Percentiles rank a stretch among this genome's conserved stretches.
phyloP scores from a whole-genome alignment of 1,140 invertebrate species.

The Platyura marginata region DNA sequence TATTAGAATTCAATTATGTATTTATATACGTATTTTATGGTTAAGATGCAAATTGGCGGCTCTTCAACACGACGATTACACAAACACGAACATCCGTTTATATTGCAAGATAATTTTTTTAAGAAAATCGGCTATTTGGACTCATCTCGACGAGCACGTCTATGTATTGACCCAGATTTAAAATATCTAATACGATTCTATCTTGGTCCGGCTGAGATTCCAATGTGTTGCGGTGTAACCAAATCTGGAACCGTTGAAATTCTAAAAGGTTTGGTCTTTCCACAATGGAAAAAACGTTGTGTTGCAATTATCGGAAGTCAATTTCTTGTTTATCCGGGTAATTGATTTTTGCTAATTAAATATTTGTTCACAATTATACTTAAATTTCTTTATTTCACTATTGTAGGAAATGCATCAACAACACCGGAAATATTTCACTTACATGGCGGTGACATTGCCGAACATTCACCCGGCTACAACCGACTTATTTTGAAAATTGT shows the following conservation, averaged over 20 bases:
- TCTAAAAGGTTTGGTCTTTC: constrained; percentile 46
- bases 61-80: constrained; percentile 33
- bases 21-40: background rate
- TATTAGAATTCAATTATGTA: background rate
- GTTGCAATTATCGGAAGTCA: constrained; percentile 38
- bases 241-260: constrained; percentile 37
- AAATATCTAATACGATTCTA: constrained; percentile 39
- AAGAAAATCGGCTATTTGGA: constrained; percentile 36
- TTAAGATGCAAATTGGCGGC: constrained; percentile 34
- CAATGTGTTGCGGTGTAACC: constrained; percentile 24
- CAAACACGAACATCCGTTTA: constrained; percentile 32
- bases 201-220: constrained; percentile 30
- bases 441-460: constrained; percentile 23
- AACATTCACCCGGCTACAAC: constrained; percentile 26
- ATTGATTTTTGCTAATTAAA: constrained; percentile 7
- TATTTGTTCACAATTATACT: background rate
- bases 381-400: background rate
- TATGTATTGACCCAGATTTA: constrained; percentile 44
- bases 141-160: constrained; percentile 30
- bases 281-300: constrained; percentile 41
- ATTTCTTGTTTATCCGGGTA: constrained; percentile 37
- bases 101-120: constrained; percentile 42
- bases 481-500: constrained; percentile 27
- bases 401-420: background rate
- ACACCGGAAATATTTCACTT: constrained; percentile 10